Base-by-base conservation (phyloP, 1,140 invertebrate species). In the Propsilocerus akamusi region DNA sequence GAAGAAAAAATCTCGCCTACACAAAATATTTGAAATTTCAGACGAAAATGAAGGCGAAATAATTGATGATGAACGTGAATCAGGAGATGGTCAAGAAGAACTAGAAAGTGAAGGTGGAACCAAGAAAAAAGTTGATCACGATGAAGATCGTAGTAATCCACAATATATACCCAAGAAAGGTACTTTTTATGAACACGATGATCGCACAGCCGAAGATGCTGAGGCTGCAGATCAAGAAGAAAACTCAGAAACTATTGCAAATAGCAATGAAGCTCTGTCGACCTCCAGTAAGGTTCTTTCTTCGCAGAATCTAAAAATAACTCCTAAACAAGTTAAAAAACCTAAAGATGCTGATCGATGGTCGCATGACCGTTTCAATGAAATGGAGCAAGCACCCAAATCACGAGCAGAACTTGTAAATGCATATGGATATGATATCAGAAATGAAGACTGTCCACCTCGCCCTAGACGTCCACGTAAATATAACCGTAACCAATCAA, bases 131-230 rank as follows among this genome's bases (percentile, higher is more conserved):
- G 73, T 95, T 2, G 88, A 93, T 63, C 83, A 90, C 66, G 93
- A 96, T 66, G 90, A 97, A 63, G 93, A 97, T 64, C 76, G 85
- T 53, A 83, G 90, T 58, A 96, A 97, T 71, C 93, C 93, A 5
- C 92, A 96, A 56, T 97, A 95, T 64, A 95, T 97, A 59, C 94
- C 94, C 0, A 92, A 95, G 66, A 77, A 83, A 53, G 94, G 94
- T 14, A 89, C 87, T 4, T 97, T 97, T 66, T 97, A 96, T 60
- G 92, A 97, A 58, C 92, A 97, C 62, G 92, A 97, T 66, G 87
- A 92, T 60, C 68, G 89, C 55, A 86, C 82, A n/a, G 74, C 76
- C 17, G 81, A 83, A 20, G 80, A 84, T 54, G 53, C 50, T 25
- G 56, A 52, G 30, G 59, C 60, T 47, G 56, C 55, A 23, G 56